phyloP scores from a whole-genome alignment of 1,140 invertebrate genomes.

The Condylostylus longicornis region DNA sequence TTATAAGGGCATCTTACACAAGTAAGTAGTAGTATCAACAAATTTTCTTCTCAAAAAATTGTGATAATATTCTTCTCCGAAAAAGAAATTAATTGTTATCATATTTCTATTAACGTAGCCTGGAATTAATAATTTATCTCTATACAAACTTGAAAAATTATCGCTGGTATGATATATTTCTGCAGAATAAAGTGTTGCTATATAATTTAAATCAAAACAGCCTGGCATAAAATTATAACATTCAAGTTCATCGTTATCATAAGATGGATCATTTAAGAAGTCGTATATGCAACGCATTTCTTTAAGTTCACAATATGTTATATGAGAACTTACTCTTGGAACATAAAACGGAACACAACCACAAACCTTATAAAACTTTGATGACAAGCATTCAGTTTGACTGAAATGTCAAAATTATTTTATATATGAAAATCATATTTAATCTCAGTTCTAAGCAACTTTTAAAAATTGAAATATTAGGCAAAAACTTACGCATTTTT shows the following conservation, averaged over 20 bases:
- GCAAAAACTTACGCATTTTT: no score
- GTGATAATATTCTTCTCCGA: constrained; percentile 50
- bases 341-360: constrained; percentile 54
- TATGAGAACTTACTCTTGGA: constrained; percentile 33
- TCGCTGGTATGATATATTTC: constrained; percentile 21
- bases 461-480: no score
- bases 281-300: constrained; percentile 15
- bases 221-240: constrained; percentile 45
- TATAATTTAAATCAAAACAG: constrained; percentile 50
- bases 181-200: constrained; percentile 37
- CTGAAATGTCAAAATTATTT: no score
- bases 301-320: constrained; percentile 16
- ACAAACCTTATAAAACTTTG: constrained; percentile 45
- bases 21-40: constrained; percentile 57
- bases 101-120: constrained; percentile 55
- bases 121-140: constrained; percentile 39
- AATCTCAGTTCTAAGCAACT: no score
- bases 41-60: constrained; percentile 53
- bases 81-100: constrained; percentile 56
- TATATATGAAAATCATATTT: no score
- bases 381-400: constrained; percentile 53
- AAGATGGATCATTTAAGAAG: constrained; percentile 10
- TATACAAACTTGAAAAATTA: constrained; percentile 13
- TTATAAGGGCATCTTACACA: no score
- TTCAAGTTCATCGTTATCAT: constrained; percentile 10